Base-by-base conservation (phyloP, 2,113 vertebrate genomes). In the Salvelinus alpinus region DNA sequence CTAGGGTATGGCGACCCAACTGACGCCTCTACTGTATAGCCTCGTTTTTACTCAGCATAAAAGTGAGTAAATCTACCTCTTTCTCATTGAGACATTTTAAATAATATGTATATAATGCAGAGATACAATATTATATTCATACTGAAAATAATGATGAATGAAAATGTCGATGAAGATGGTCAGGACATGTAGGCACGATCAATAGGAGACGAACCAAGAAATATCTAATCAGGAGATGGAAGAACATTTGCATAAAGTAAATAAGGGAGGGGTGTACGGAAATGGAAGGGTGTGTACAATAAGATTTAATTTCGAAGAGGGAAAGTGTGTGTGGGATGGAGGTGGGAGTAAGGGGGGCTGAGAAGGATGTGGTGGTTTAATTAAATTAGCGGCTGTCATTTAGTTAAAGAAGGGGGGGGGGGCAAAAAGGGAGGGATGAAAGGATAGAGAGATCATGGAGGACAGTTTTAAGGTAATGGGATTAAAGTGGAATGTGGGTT, bases 381-480 rank as follows among this genome's bases (percentile, higher is more conserved):
- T 90, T 83, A 82, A 88, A 86, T 91, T 86, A 89, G 81, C 59
- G 57, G 72, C 74, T 76, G 81, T 71, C 66, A 70, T 87, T 88
- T 80, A 74, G 78, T 81, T 85, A 77, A 59, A 78, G 79, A 74
- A 72, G 12, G 62, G 69, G 31, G 29, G 29, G 31, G 5, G 31
- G 65, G 78, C n/a, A 24, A 70, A 31, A 29, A 34, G 65, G 31
- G 60, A 60, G 54, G 29, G 22, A 76, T 38, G 57, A 64, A 24
- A 73, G 67, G 72, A 68, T 74, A 31, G 71, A 48, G 75, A 71
- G 79, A 74, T 29, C 75, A 76, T 44, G 8, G 62, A 24, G 24
- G 14, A 11, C 80, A 80, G 79, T 24, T 74, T 79, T 85, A 80
- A 80, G 84, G 65, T 8, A 29, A 90, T 83, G 34, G 75, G 76